Base-by-base conservation (phyloP, 35 echinoderm and acorn worm genomes). In the Acanthaster planci region DNA sequence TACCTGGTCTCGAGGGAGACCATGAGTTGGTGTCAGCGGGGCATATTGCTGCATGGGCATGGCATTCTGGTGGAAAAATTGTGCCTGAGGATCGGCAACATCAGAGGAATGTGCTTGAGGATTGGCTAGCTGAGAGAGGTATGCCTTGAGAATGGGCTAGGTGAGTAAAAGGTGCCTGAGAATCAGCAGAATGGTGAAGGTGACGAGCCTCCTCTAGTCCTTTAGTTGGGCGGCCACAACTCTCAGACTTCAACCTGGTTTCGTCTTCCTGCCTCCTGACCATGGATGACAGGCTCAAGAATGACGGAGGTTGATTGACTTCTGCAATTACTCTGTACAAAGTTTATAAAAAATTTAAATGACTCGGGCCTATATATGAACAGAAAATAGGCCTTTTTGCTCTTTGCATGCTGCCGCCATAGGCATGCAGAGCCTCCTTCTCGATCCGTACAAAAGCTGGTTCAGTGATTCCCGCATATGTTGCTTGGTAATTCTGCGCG, bases 231-330 rank as follows among this genome's bases (percentile, higher is more conserved):
- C 30, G 40, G 17, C 39, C 52, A 37, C n/a, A n/a, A 31, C 54
- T 82, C 21, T 52, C 52, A 15, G 16, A 31, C 29, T 53, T 53
- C 8, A 39, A 15, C 21, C 44, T 22, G 35, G 77, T 57, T 22
- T 88, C 91, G 17, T 88, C 91, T 39, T 88, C 81, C 55, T 88
- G 81, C 21, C 44, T 77, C 51, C 80, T 37, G 0, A 88, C 64
- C 27, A 72, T 9, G 30, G 50, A 64, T 55, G 85, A 42, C 22
- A 88, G 72, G 9, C 15, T 8, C 38, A 92, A 39, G 84, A 51
- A 92, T 0, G 83, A 79, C 16, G 91, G 91, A 15, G 91, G 86
- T 15, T 80, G 19, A 4, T 60, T 38, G 0, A 67, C 8, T 10
- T 39, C n/a, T n/a, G n/a, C n/a, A n/a, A n/a, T n/a, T n/a, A n/a